Evolutionary conservation across 1,140 invertebrate genomes (phyloP), one percentile per base, ranked within the genome.

Genomic region (Drosophila melanica): DNA sequence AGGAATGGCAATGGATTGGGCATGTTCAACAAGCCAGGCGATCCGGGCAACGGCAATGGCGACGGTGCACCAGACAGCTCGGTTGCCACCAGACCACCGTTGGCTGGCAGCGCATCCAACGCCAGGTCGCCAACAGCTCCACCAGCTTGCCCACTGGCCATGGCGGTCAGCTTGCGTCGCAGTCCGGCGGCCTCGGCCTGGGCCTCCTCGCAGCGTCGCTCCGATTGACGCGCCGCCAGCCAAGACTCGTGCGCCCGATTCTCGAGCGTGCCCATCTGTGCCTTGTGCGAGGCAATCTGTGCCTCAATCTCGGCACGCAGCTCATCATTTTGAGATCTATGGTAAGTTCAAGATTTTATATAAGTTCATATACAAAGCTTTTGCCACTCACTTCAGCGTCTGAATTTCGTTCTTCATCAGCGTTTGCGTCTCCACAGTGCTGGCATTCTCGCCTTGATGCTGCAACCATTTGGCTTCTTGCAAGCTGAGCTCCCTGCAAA

Each of bases 381-480:
- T 18, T 11, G 1, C 55, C 0, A 90, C 93, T 94, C 92, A 96
- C 96, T 96, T 96, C 75, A 95, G 95, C 93, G 95, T 95, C 90
- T 96, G 95, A 77, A 96, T 94, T 94, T 97, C 96, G 87, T 95
- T 95, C 91, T 97, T 95, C 92, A 97, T 93, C 9, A 94, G 93
- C 81, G 95, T 94, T 85, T 97, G 94, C 90, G 95, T 95, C 92
- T 97, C 95, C 47, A 95, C 94, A 0, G 96, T 96, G 30, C 95
- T 96, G 42, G 94, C 93, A 69, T 95, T 96, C 92, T 97, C 96
- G 20, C 96, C 96, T 92, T 97, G 95, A 85, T 97, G 97, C 81
- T 97, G 95, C 44, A 96, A 92, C 94, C 95, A 97, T 63, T 96
- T 92, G 12, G 96, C 94, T 93, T 98, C 97, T 91, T 98, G 96